These are phyloP conservation scores for Julus scandinavius DNA, from an alignment of 2,888 invertebrate species.

Conservation along the genomic window DNA sequence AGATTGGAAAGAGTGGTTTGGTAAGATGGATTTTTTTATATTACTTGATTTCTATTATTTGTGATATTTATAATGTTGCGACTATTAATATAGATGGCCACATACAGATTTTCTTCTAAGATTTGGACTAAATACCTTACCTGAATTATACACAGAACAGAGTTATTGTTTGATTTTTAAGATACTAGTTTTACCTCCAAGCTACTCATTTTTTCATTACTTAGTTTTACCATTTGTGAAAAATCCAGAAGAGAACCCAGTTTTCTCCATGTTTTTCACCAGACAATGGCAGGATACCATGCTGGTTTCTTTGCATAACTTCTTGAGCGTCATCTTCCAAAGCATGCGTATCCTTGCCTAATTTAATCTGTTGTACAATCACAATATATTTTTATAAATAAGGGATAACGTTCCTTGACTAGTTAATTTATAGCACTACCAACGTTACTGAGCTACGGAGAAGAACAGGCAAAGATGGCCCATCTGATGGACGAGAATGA, in stretches of 20 bases:
- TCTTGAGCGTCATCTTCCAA: conserved; percentile 87
- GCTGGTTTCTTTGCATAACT: conserved; percentile 89
- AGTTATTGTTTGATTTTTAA: no score
- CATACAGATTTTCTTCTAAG: no score
- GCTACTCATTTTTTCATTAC: conserved; percentile 62
- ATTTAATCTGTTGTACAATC: no score
- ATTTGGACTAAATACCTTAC: no score
- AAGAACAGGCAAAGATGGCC: conserved; percentile 82
- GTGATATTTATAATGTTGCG: no score
- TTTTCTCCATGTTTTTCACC: conserved; percentile 88
- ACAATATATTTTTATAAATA: background rate
- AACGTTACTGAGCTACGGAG: conserved; percentile 84
- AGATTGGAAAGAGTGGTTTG: conserved; percentile 98
- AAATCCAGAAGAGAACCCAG: conserved; percentile 89
- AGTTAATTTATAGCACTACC: conserved; percentile 73
- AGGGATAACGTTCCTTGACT: background rate
- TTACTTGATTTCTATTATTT: no score
- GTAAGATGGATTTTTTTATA: conserved; percentile 71
- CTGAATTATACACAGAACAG: no score
- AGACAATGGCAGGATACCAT: conserved; percentile 96
- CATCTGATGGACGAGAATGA: conserved; percentile 87
- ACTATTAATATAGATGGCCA: no score
- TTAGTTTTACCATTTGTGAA: conserved; percentile 90
- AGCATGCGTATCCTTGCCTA: conserved; percentile 55
- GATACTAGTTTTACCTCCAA: no score